A percentile compares a stretch with the other conserved stretches of the same genome.
Evolutionary conservation across 2,797 vertebrate genomes (phyloP).

Genomic region (Pseudochirops corinnae): DNA sequence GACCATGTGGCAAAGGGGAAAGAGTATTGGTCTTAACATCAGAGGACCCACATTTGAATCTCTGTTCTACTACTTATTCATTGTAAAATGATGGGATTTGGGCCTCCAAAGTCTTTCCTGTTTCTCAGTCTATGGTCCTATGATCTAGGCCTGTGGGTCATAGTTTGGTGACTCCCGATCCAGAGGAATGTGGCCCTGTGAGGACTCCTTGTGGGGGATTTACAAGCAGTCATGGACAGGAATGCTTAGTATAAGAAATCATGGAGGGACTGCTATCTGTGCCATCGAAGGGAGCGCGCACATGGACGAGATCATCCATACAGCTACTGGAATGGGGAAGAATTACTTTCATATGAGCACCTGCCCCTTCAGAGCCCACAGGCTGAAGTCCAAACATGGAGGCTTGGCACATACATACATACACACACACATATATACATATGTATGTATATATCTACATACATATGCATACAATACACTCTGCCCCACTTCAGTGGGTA

Average conservation of each 20-base stretch:
- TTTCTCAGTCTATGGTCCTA: background rate
- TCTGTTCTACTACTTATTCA: background rate
- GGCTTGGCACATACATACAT: background rate
- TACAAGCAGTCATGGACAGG: background rate
- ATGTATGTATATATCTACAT: background rate
- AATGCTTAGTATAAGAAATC: background rate
- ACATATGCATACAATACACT: background rate
- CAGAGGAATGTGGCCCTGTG: background rate
- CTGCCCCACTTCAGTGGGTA: background rate
- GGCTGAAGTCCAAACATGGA: background rate
- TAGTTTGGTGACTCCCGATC: background rate
- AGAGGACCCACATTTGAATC: background rate
- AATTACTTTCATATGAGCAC: background rate
- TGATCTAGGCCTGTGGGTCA: background rate
- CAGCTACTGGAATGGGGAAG: background rate
- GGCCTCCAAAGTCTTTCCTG: background rate
- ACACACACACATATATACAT: background rate
- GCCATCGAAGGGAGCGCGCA: background rate
- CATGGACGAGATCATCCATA: background rate
- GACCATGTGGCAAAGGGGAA: background rate
- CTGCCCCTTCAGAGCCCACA: background rate
- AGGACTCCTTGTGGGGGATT: background rate
- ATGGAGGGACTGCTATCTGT: background rate
- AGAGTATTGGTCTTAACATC: background rate
- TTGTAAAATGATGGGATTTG: background rate